phyloP scores from a whole-genome alignment of 2,113 vertebrate genomes.

The Mus pahari region DNA sequence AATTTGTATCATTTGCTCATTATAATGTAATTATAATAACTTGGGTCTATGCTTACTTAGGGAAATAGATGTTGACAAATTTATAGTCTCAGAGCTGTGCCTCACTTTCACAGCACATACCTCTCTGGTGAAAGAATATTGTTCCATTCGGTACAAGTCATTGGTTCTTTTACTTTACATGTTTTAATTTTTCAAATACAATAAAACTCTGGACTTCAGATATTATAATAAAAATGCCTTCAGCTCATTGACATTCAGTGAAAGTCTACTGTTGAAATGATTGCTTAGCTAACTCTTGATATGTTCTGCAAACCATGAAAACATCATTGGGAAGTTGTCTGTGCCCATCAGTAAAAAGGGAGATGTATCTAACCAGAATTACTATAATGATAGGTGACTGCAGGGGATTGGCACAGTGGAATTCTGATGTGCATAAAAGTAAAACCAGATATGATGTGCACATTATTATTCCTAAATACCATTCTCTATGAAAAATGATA shows the following conservation, averaged over 20 bases:
- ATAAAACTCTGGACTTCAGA: slow-evolving; percentile 83
- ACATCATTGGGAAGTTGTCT: slow-evolving; percentile 74
- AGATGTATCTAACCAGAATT: slow-evolving; percentile 71
- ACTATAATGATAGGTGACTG: slow-evolving; percentile 76
- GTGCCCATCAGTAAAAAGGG: slow-evolving; percentile 70
- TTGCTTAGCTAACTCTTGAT: slow-evolving; percentile 83
- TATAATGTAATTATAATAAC: neutral
- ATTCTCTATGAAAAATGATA: slow-evolving; percentile 77
- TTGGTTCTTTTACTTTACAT: slow-evolving; percentile 75
- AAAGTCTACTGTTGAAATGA: slow-evolving; percentile 82
- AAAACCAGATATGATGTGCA: slow-evolving; percentile 69
- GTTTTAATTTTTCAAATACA: slow-evolving; percentile 84
- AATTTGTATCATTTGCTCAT: neutral
- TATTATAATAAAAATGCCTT: slow-evolving; percentile 79
- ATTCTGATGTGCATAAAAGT: slow-evolving; percentile 80
- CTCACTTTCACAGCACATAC: slow-evolving; percentile 71
- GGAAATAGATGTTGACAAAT: neutral
- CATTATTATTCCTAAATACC: slow-evolving; percentile 79
- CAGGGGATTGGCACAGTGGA: slow-evolving; percentile 64
- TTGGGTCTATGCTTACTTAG: slow-evolving; percentile 3
- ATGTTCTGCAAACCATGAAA: slow-evolving; percentile 84
- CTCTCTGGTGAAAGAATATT: slow-evolving; percentile 78
- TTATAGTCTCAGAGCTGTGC: slow-evolving; percentile 75
- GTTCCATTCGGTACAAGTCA: slow-evolving; percentile 79
- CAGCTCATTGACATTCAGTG: slow-evolving; percentile 82